Conservation (phyloP, 2,888 invertebrate genomes). For the Micoletzkya japonica region DNA sequence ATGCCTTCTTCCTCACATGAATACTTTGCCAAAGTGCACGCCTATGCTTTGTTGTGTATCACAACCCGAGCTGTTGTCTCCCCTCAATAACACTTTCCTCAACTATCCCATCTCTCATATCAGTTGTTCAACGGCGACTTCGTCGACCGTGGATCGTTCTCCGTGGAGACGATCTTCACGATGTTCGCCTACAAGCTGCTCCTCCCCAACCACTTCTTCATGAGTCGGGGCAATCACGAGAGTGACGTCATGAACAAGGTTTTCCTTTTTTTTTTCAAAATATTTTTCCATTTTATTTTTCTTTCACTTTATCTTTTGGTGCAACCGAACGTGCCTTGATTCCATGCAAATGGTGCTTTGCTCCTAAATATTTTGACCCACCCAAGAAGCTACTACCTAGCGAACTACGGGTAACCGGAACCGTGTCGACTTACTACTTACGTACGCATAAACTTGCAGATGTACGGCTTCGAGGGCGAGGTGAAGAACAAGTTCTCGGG, state of each 20-base stretch:
- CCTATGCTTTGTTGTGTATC: too few species aligned
- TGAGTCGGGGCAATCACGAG: conserved; percentile 99
- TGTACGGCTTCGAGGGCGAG: conserved; percentile 99
- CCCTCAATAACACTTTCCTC: too few species aligned
- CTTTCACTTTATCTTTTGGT: not conserved
- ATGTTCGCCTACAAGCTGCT: conserved; percentile 93
- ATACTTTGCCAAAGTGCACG: too few species aligned
- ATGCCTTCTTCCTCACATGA: too few species aligned
- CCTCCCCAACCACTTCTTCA: conserved; percentile 92
- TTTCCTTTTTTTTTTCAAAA: not conserved
- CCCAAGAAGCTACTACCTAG: not conserved
- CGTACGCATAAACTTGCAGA: conserved; percentile 66
- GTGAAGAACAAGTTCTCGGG: conserved; percentile 88
- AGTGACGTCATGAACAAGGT: conserved; percentile 86
- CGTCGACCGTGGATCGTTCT: conserved; percentile 97
- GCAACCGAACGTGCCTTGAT: not conserved
- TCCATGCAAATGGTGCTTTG: not conserved
- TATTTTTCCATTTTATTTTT: too few species aligned
- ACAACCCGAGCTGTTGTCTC: too few species aligned
- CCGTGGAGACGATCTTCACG: conserved; percentile 97
- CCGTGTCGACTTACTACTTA: too few species aligned
- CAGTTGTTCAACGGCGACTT: conserved; percentile 97
- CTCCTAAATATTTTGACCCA: not conserved
- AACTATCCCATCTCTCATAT: too few species aligned
- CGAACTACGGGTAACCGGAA: not conserved